Evolutionary conservation across 1,140 invertebrate genomes (phyloP), one percentile per base, ranked within the genome.

Genomic region (Drosophila virilis): DNA sequence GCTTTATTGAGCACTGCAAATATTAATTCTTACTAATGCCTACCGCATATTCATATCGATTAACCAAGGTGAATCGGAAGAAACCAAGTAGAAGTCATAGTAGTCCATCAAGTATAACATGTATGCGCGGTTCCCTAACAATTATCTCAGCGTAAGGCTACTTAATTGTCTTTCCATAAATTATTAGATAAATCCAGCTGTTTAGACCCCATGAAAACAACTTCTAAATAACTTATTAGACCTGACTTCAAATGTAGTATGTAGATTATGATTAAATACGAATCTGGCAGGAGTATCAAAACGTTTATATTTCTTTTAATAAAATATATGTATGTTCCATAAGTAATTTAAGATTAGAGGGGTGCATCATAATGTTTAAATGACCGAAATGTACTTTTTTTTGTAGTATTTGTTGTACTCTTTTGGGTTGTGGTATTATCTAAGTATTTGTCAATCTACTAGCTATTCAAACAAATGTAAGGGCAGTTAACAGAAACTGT

Each of bases 21-120:
- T 54, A 42, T 65, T 71, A 22, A 61, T 6, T 37, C 32, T n/a
- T 55, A 74, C 65, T 69, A 74, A 74, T 48, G 71, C 51, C 57
- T 32, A 61, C 12, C 15, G 66, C 71, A 69, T 69, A 50, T 37
- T 17, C 71, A 69, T 69, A 69, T 48, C 9, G 61, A 68, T 61
- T 55, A 69, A 68, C 37, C 50, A 38, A 61, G 66, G 37, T 48
- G 60, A 72, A 65, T 28, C 22, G 37, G 12, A 61, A 7, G 6
- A 33, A 69, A 37, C 13, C 13, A 45, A 59, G 2, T 59, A 37
- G 15, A 51, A 28, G 10, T 48, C 13, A 22, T 57, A 32, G 7
- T 45, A 43, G 37, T 72, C 7, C 50, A 13, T 37, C 33, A 58
- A 46, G 10, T n/a, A 43, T 37, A 61, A 17, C 17, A 22, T 65